Percentiles rank a stretch among this genome's conserved stretches.
phyloP scores from a whole-genome alignment of 2,888 invertebrate species.

The Malthinus flaveolus region DNA sequence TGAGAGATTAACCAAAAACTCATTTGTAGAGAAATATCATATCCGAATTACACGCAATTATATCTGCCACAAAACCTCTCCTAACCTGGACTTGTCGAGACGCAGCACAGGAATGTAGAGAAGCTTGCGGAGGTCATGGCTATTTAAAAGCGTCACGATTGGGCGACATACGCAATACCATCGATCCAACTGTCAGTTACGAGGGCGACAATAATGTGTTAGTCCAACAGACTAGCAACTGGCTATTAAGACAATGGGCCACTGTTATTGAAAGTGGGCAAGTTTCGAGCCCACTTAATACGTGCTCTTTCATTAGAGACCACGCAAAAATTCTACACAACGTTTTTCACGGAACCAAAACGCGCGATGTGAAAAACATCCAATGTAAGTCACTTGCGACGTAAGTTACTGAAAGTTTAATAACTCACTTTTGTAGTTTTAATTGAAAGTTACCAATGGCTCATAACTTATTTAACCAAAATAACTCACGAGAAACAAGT shows the following conservation, averaged over 20 bases:
- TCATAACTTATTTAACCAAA: conserved; percentile 77
- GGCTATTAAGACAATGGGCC: conserved; percentile 73
- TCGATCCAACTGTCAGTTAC: conserved; percentile 89
- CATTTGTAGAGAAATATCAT: conserved; percentile 64
- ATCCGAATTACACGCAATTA: conserved; percentile 71
- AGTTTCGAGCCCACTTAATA: conserved; percentile 70
- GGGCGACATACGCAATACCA: conserved; percentile 81
- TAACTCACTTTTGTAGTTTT: conserved; percentile 63
- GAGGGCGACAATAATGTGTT: conserved; percentile 95
- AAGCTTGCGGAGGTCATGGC: conserved; percentile 89
- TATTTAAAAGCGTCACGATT: conserved; percentile 80
- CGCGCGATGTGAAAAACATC: conserved; percentile 47
- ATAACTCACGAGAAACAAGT: conserved; percentile 68
- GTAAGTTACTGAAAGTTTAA: not conserved
- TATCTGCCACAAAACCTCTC: conserved; percentile 69
- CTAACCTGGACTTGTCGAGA: conserved; percentile 77
- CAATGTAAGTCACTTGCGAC: conserved; percentile 47
- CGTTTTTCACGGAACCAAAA: conserved; percentile 46
- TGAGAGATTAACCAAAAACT: too few species aligned
- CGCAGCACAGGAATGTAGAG: conserved; percentile 79
- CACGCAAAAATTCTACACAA: conserved; percentile 56
- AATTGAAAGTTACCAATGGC: conserved; percentile 77
- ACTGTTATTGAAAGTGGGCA: conserved; percentile 53
- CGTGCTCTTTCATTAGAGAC: conserved; percentile 67
- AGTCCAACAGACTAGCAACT: conserved; percentile 88